These are phyloP conservation scores for Hirudinaria manillensis DNA, from an alignment of 2,888 invertebrate species.

Conservation along the genomic window DNA sequence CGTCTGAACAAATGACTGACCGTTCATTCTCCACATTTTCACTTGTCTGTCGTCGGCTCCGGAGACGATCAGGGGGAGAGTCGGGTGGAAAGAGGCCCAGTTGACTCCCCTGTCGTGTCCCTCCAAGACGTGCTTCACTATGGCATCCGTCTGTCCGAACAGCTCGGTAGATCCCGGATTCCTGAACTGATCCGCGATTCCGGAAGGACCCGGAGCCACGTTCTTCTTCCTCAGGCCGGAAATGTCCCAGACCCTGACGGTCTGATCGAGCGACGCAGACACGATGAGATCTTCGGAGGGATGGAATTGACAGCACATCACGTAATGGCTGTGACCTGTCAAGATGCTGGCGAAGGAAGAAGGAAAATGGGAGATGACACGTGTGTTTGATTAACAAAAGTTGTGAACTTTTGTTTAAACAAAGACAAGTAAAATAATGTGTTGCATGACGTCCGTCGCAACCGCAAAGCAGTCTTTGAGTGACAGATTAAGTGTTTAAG, in stretches of 20 bases:
- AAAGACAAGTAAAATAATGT: neutral
- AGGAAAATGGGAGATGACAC: neutral
- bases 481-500: neutral
- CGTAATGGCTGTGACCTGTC: constrained; percentile 93
- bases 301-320: constrained; percentile 98
- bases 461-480: too few species aligned
- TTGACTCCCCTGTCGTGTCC: constrained; percentile 79
- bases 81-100: constrained; percentile 95
- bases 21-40: constrained; percentile 97
- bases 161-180: constrained; percentile 63
- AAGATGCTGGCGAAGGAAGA: constrained; percentile 46
- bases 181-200: constrained; percentile 62
- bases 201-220: constrained; percentile 89
- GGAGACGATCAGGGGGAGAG: constrained; percentile 85
- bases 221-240: constrained; percentile 91
- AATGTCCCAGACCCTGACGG: constrained; percentile 97
- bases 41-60: constrained; percentile 97
- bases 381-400: neutral
- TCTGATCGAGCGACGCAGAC: constrained; percentile 93
- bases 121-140: constrained; percentile 59
- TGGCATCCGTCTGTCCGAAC: constrained; percentile 76
- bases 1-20: constrained; percentile 58
- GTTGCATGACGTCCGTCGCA: neutral
- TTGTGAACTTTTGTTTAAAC: neutral
- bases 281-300: constrained; percentile 91